Base-by-base conservation (phyloP, 2,888 invertebrate genomes). In the Campoplex capitator region DNA sequence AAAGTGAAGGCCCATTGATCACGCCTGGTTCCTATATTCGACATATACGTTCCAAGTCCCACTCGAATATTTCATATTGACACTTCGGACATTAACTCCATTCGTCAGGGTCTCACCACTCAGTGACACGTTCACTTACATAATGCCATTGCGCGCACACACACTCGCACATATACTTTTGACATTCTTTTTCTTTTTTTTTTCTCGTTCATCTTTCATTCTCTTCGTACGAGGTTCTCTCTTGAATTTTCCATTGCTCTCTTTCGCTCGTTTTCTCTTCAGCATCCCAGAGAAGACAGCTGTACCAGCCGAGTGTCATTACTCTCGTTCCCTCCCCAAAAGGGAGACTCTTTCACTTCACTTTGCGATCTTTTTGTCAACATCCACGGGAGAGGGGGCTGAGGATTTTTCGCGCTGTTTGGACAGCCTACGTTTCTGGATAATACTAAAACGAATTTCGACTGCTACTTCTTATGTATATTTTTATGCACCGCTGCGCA, bases 61-160 rank as follows among this genome's bases (percentile, higher is more conserved):
- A 91, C 90, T 91, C 89, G 90, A 92, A 93, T 93, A 93, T 92
- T 92, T 93, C 92, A 93, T 91, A 89, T 90, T 91, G 93, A 92
- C 92, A 91, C 91, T 92, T 91, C 88, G 88, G 91, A 92, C 92
- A 92, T 92, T 91, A 93, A 92, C 93, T 92, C 91, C 90, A 92
- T 93, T 92, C 92, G 91, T 92, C 92, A 89, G 91, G 87, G 91
- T 88, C 89, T 90, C 86, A 85, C 88, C 86, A 86, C 88, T 86
- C 88, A 78, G 80, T 86, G 88, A 85, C 77, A 84, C 84, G 62
- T 80, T 84, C 77, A 81, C 84, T 77, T 86, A 81, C 74, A 81
- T 77, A 81, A 74, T 71, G 42, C 48, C 62, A 28, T 38, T 74
- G 38, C n/a, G 54, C 42, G 38, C n/a, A 42, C 42, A 54, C 7